A percentile compares a stretch with the other conserved stretches of the same genome.
Evolutionary conservation across 2,888 invertebrate species (phyloP).

Genomic region (Drosophila seclusa): DNA sequence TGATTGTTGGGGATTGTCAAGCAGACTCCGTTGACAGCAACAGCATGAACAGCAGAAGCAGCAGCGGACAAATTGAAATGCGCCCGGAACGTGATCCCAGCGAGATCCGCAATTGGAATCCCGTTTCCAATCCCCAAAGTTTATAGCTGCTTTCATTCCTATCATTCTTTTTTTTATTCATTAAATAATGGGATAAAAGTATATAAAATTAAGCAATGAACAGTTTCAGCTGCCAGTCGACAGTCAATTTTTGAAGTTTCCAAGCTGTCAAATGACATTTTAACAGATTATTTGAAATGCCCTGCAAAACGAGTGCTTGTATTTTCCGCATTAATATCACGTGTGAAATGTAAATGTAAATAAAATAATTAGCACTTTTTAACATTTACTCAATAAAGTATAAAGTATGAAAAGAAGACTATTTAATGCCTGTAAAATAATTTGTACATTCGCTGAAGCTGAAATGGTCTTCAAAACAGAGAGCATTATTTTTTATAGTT

Average conservation of each 20-base stretch:
- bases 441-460: background rate
- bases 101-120: constrained; percentile 16
- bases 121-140: constrained; percentile 25
- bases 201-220: constrained; percentile 52
- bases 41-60: constrained; percentile 43
- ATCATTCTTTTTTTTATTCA: constrained; percentile 5
- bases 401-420: background rate
- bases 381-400: background rate
- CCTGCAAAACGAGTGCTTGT: background rate
- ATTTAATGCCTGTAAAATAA: background rate
- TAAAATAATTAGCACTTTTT: background rate
- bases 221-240: constrained; percentile 32
- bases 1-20: constrained; percentile 75
- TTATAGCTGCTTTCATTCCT: constrained; percentile 23
- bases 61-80: constrained; percentile 64
- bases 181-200: constrained; percentile 58
- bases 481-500: rapidly evolving
- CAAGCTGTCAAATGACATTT: constrained; percentile 48
- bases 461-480: background rate
- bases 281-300: constrained; percentile 35
- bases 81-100: constrained; percentile 59
- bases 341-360: background rate
- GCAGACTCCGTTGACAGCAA: constrained; percentile 53
- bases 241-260: constrained; percentile 50
- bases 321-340: background rate